Base-by-base conservation (phyloP, 2,888 invertebrate genomes). In the Lasioglossum leucozonium region DNA sequence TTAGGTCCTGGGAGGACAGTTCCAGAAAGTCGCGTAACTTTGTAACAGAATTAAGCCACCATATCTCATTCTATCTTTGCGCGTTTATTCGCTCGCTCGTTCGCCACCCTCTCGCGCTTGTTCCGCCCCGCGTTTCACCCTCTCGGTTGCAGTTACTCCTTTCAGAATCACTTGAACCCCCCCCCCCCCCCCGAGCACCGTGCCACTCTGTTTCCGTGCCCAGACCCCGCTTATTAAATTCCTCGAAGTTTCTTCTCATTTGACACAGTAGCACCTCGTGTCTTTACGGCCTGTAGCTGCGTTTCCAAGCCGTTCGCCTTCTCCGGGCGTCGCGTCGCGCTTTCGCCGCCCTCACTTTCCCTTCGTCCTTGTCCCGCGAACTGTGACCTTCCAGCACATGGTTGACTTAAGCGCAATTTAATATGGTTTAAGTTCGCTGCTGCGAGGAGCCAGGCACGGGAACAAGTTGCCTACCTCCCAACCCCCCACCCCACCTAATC, bases 331-430 rank as follows among this genome's bases (percentile, higher is more conserved):
- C 4, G 18, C 44, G 44, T 30, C 34, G 58, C 55, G 30, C 62
- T 11, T 51, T 16, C 30, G 1, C n/a, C 51, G 11, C 73, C 75
- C 62, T 58, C 42, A 30, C 71, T 55, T 55, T 47, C 58, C 58
- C 71, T 55, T 22, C 55, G 18, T 72, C 73, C 67, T 72, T 69
- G 75, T 72, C 65, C 72, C 80, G 55, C 85, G 78, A 81, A 74
- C 81, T 82, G 79, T 69, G 85, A 77, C 77, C 83, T 73, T 86
- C 88, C 86, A 87, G 90, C 92, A 92, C 92, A 92, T 91, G 92
- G 92, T 92, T 91, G 92, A 92, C 93, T 94, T 91, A 92, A 94
- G 93, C 91, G 92, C 94, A 94, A 94, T 95, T 94, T 95, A 94
- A 95, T 94, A 94, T 92, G 94, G 93, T 94, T 93, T 90, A 94